These are phyloP conservation scores for Turritopsis dohrnii DNA, from an alignment of 30 jellyfish, hydroid and myxozoan genomes.

Conservation along the genomic window DNA sequence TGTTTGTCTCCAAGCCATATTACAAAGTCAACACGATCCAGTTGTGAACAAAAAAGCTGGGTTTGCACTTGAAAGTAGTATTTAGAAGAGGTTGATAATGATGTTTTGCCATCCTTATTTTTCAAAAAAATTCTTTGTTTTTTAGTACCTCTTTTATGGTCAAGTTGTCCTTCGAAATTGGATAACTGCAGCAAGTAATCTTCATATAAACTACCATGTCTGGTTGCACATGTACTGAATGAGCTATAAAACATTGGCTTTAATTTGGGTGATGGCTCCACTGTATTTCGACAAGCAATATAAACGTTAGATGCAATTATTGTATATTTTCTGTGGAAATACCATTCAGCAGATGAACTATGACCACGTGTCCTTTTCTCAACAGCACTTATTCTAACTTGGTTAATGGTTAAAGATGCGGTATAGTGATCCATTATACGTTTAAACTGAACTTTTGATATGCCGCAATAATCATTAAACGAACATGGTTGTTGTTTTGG, in stretches of 20 bases:
- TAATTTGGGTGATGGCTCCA: too few species aligned
- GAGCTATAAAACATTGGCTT: too few species aligned
- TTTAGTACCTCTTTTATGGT: background rate
- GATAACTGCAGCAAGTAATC: background rate
- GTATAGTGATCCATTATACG: background rate
- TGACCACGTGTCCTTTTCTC: background rate
- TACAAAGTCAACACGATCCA: too few species aligned
- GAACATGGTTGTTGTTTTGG: background rate
- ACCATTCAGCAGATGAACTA: background rate
- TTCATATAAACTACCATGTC: conserved; percentile 4
- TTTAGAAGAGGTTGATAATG: too few species aligned
- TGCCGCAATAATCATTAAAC: background rate
- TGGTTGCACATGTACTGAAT: too few species aligned
- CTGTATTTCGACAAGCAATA: too few species aligned
- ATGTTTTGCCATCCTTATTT: background rate
- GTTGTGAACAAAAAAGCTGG: too few species aligned
- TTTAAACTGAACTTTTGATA: background rate
- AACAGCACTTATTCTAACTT: background rate
- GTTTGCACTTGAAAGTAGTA: too few species aligned
- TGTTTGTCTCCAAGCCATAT: conserved; percentile 1
- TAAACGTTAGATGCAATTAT: too few species aligned
- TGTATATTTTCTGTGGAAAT: too few species aligned
- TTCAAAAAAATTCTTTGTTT: too few species aligned
- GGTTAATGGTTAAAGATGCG: conserved; percentile 3
- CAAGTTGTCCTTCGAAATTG: background rate